phyloP scores from a whole-genome alignment of 2,113 vertebrate species.

The Hiodon alosoides region DNA sequence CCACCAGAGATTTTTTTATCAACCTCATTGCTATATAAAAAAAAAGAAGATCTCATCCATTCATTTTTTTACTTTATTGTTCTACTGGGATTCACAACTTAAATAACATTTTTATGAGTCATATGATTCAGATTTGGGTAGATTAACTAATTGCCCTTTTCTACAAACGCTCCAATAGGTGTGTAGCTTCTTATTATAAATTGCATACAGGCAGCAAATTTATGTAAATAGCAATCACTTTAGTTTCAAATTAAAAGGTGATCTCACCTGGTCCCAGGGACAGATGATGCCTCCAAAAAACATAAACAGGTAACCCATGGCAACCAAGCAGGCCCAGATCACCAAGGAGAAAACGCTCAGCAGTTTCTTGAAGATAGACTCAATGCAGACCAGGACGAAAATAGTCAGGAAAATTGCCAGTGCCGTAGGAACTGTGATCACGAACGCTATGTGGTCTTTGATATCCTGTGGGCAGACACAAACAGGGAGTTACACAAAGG shows the following conservation, averaged over 20 bases:
- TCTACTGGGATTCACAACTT: not conserved
- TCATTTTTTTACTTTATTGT: slow-evolving; percentile 11
- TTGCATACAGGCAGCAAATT: not conserved
- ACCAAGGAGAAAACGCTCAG: slow-evolving; percentile 87
- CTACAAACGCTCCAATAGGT: not conserved
- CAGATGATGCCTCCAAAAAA: slow-evolving; percentile 91
- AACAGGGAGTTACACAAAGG: slow-evolving; percentile 12
- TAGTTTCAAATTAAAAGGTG: slow-evolving; percentile 9
- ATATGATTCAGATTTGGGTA: not conserved
- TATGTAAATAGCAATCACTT: slow-evolving; percentile 8
- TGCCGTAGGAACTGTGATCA: slow-evolving; percentile 91
- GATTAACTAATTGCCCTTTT: not conserved
- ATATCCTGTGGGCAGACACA: slow-evolving; percentile 68
- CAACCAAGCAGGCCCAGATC: slow-evolving; percentile 89
- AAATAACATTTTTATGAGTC: not conserved
- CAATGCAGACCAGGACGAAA: slow-evolving; percentile 92
- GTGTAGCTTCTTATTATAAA: not conserved
- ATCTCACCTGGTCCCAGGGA: slow-evolving; percentile 95
- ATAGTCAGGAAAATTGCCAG: slow-evolving; percentile 92
- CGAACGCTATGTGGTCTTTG: slow-evolving; percentile 88
- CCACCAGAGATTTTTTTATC: slow-evolving; percentile 13
- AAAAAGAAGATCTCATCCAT: not conserved
- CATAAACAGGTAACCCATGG: slow-evolving; percentile 98
- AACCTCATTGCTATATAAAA: slow-evolving; percentile 13
- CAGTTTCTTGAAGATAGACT: slow-evolving; percentile 93